These are phyloP conservation scores for Sweltsa coloradensis DNA, from an alignment of 1,140 invertebrate species.

Conservation along the genomic window DNA sequence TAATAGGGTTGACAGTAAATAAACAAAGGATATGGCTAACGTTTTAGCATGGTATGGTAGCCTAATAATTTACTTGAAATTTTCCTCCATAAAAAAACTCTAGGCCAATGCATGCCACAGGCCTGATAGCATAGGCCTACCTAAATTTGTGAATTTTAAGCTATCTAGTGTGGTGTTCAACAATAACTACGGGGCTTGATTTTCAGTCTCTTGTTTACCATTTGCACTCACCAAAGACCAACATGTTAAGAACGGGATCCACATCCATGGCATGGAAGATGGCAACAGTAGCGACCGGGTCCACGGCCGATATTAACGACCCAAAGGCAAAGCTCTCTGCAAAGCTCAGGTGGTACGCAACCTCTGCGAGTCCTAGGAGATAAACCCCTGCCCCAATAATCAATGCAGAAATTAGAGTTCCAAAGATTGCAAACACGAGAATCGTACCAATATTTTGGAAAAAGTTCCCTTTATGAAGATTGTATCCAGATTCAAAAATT, in stretches of 20 bases:
- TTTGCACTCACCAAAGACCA: slow-evolving; percentile 97
- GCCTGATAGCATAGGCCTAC: too few relatives aligned
- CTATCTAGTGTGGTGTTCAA: too few relatives aligned
- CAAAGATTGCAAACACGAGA: slow-evolving; percentile 91
- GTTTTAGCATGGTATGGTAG: too few relatives aligned
- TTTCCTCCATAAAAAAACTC: too few relatives aligned
- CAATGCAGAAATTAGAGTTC: slow-evolving; percentile 90
- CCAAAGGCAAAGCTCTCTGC: slow-evolving; percentile 98
- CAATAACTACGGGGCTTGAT: too few relatives aligned
- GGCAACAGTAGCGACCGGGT: slow-evolving; percentile 95
- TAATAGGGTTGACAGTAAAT: too few relatives aligned
- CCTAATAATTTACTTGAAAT: too few relatives aligned
- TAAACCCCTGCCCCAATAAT: slow-evolving; percentile 92
- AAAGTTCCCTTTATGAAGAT: slow-evolving; percentile 97
- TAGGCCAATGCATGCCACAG: too few relatives aligned
- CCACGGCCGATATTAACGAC: slow-evolving; percentile 95
- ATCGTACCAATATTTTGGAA: slow-evolving; percentile 96
- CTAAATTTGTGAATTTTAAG: too few relatives aligned
- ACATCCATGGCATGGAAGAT: slow-evolving; percentile 96
- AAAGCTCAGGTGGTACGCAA: slow-evolving; percentile 84
- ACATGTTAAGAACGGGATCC: slow-evolving; percentile 93
- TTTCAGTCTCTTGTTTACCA: too few relatives aligned
- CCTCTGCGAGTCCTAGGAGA: slow-evolving; percentile 74
- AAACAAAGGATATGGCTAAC: too few relatives aligned
- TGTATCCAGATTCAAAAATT: slow-evolving; percentile 98